Evolutionary conservation across 2,888 invertebrate species (phyloP).

Genomic region (Lasius platythorax): DNA sequence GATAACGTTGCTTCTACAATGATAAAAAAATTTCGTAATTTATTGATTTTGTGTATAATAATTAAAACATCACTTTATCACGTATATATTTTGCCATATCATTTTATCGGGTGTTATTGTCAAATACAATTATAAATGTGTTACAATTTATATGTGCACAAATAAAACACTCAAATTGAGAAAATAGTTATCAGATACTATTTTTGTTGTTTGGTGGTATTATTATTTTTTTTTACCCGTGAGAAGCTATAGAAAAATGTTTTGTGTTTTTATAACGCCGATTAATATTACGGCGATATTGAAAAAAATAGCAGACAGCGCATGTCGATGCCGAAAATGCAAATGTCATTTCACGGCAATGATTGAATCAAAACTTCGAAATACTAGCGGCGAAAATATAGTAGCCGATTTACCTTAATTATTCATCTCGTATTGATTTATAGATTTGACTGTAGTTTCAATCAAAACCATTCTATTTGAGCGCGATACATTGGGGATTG

Average conservation of each 20-base stretch:
- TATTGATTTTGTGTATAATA: neutral
- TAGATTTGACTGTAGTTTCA: slow-evolving; percentile 12
- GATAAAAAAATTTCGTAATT: neutral
- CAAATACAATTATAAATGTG: neutral
- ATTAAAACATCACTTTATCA: neutral
- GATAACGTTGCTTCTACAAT: neutral
- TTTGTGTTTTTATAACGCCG: slow-evolving; percentile 21
- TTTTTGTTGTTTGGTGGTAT: neutral
- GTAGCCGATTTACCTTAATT: slow-evolving; percentile 23
- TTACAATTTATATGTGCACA: neutral
- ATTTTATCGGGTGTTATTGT: neutral
- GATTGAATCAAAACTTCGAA: slow-evolving; percentile 35
- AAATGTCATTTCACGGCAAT: slow-evolving; percentile 40
- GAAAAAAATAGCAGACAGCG: slow-evolving; percentile 24
- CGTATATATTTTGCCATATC: neutral
- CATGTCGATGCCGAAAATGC: slow-evolving; percentile 27
- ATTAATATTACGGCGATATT: slow-evolving; percentile 46
- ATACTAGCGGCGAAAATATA: slow-evolving; percentile 19
- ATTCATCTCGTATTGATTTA: slow-evolving; percentile 38
- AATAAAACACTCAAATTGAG: neutral
- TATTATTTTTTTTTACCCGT: slow-evolving; percentile 36
- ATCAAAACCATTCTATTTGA: slow-evolving; percentile 28
- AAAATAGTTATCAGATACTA: neutral
- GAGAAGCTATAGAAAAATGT: slow-evolving; percentile 41
- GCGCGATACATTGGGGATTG: neutral